Percentiles rank a stretch among this genome's conserved stretches.
phyloP scores from a whole-genome alignment of 2,888 invertebrate genomes.

The Hirudinaria manillensis region DNA sequence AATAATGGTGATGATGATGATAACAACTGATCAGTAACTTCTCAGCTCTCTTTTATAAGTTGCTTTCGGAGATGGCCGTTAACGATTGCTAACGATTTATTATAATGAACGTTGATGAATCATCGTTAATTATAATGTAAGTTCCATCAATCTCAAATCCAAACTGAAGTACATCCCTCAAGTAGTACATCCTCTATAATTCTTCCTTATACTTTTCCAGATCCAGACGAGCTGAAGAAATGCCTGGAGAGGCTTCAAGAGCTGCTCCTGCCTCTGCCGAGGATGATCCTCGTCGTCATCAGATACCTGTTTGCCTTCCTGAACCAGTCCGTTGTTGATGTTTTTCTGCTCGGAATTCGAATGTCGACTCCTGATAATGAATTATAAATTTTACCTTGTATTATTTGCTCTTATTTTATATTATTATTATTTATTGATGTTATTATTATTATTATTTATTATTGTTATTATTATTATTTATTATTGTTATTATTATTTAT shows the following conservation, averaged over 20 bases:
- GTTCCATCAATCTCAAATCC: no score
- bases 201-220: not conserved
- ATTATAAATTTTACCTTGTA: no score
- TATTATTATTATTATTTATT: not conserved
- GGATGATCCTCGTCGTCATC: slow-evolving; percentile 78
- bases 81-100: no score
- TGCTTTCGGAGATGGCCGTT: no score
- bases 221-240: slow-evolving; percentile 32
- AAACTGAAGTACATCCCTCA: no score
- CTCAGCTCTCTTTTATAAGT: no score
- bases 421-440: not conserved
- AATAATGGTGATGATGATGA: not conserved
- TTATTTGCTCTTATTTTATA: not conserved
- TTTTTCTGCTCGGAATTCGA: no score
- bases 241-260: slow-evolving; percentile 37
- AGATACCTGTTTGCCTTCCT: slow-evolving; percentile 91
- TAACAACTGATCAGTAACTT: no score
- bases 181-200: no score
- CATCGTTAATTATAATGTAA: no score
- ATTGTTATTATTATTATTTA: not conserved
- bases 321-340: slow-evolving; percentile 64
- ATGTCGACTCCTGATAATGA: not conserved
- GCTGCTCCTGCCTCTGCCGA: slow-evolving; percentile 71
- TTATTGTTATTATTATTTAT: not conserved
- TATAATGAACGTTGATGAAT: no score